Conservation (phyloP, 2,888 invertebrate species). For the Nymphalis polychloros region DNA sequence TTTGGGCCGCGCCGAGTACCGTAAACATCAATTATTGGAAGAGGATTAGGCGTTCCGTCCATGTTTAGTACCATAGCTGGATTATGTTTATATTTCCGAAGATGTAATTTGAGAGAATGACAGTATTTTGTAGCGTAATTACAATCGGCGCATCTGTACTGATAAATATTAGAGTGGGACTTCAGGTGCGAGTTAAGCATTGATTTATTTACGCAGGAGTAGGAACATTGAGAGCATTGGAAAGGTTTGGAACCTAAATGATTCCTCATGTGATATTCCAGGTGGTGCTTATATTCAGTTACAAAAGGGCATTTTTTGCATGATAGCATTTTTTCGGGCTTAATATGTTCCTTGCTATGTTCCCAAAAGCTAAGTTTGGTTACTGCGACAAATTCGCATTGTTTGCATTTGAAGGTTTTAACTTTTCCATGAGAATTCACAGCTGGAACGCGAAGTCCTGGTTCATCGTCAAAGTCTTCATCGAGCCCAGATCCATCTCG, state of each 20-base stretch:
- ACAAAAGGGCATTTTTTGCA: slow-evolving; percentile 98
- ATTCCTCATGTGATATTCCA: slow-evolving; percentile 97
- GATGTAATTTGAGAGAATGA: slow-evolving; percentile 97
- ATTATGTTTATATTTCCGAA: slow-evolving; percentile 94
- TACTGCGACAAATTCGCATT: slow-evolving; percentile 91
- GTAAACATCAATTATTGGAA: slow-evolving; percentile 94
- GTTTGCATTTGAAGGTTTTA: slow-evolving; percentile 95
- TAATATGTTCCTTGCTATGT: slow-evolving; percentile 95
- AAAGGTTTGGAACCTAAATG: slow-evolving; percentile 98
- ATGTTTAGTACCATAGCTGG: slow-evolving; percentile 95
- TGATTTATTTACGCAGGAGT: slow-evolving; percentile 98
- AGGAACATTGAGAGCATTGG: slow-evolving; percentile 93
- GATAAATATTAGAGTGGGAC: slow-evolving; percentile 95
- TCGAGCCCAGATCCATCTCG: slow-evolving; percentile 76
- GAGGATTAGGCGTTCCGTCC: slow-evolving; percentile 93
- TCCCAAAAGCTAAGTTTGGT: slow-evolving; percentile 97
- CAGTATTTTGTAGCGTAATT: slow-evolving; percentile 98
- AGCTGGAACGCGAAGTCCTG: slow-evolving; percentile 83
- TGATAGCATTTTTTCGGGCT: slow-evolving; percentile 93
- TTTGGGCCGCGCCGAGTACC: slow-evolving; percentile 94
- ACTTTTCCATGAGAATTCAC: slow-evolving; percentile 90
- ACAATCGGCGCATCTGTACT: slow-evolving; percentile 96
- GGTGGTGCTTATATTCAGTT: slow-evolving; percentile 98
- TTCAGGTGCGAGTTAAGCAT: slow-evolving; percentile 99
- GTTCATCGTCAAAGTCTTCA: slow-evolving; percentile 80